Evolutionary conservation across 1,140 invertebrate genomes (phyloP).

Genomic region (Sitophilus oryzae): DNA sequence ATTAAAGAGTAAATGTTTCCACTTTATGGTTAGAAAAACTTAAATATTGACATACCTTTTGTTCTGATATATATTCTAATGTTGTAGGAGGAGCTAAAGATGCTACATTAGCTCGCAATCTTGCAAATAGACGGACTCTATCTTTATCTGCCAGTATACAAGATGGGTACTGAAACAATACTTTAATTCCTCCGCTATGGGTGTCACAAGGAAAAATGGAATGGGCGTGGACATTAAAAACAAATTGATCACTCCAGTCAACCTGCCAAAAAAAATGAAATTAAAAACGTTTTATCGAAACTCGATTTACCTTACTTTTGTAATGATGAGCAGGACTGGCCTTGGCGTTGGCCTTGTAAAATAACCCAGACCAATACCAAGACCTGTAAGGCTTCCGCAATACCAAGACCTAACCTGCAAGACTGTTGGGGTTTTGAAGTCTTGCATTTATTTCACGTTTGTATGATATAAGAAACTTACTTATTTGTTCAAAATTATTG

Average conservation of each 20-base stretch:
- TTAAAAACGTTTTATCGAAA: background rate
- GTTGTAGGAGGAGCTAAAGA: slow-evolving; percentile 55
- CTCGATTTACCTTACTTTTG: too few relatives aligned
- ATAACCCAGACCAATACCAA: too few relatives aligned
- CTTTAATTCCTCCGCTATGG: slow-evolving; percentile 59
- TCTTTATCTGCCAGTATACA: slow-evolving; percentile 69
- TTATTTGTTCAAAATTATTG: too few relatives aligned
- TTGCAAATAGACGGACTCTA: slow-evolving; percentile 66
- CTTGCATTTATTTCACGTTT: too few relatives aligned
- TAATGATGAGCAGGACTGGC: too few relatives aligned
- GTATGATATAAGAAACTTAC: too few relatives aligned
- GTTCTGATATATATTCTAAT: slow-evolving; percentile 60
- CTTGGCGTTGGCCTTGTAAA: too few relatives aligned
- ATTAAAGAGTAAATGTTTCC: too few relatives aligned
- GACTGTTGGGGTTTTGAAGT: too few relatives aligned
- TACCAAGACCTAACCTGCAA: too few relatives aligned
- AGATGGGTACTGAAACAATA: slow-evolving; percentile 74
- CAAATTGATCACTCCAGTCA: slow-evolving; percentile 74
- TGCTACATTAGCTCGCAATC: slow-evolving; percentile 60
- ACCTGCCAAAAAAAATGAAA: slow-evolving; percentile 50
- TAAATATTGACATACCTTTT: slow-evolving; percentile 44
- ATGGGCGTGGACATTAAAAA: slow-evolving; percentile 72
- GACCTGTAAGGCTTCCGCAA: too few relatives aligned
- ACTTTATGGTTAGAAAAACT: too few relatives aligned
- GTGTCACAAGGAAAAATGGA: slow-evolving; percentile 74